Percentiles rank a stretch among this genome's conserved stretches.
phyloP scores from a whole-genome alignment of 2,113 vertebrate genomes.

The Puntigrus tetrazona region DNA sequence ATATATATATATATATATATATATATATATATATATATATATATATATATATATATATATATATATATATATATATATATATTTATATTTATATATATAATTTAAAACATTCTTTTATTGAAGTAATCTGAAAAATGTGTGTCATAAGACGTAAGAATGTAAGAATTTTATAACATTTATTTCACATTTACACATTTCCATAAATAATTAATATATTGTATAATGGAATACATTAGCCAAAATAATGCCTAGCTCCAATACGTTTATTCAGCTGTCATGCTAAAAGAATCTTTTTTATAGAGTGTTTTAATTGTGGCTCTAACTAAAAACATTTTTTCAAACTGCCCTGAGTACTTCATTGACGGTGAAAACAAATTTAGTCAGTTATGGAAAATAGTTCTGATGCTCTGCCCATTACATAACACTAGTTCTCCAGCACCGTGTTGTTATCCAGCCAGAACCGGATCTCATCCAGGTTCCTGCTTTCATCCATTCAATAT shows the following conservation, averaged over 20 bases:
- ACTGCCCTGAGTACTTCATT: constrained; percentile 24
- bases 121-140: background rate
- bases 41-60: too few species aligned
- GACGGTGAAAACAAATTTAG: background rate
- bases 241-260: background rate
- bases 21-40: too few species aligned
- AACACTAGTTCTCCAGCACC: background rate
- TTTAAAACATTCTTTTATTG: too few species aligned
- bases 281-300: background rate
- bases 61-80: too few species aligned
- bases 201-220: background rate
- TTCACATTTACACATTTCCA: constrained; percentile 24
- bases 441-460: constrained; percentile 74
- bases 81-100: too few species aligned
- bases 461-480: constrained; percentile 77
- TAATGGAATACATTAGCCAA: constrained; percentile 2
- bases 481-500: constrained; percentile 86
- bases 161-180: background rate
- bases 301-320: background rate
- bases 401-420: background rate
- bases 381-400: background rate
- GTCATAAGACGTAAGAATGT: background rate
- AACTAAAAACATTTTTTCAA: background rate
- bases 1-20: too few species aligned
- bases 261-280: background rate